phyloP scores from a whole-genome alignment of 2,888 invertebrate genomes.

The Noctua janthina region DNA sequence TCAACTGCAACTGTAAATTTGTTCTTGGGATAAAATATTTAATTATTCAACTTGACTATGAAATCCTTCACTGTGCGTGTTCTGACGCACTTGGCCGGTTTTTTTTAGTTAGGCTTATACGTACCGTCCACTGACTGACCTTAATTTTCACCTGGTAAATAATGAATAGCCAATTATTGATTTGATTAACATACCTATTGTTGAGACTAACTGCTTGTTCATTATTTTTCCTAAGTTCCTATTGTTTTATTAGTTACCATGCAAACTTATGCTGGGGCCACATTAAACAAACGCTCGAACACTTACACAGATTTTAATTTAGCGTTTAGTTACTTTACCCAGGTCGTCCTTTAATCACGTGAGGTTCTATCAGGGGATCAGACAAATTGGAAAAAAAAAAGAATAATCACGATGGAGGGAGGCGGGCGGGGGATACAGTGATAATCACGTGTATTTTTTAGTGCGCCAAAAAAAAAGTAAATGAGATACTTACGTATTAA shows the following conservation, averaged over 20 bases:
- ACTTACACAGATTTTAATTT: not conserved
- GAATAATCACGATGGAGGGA: too few relatives aligned
- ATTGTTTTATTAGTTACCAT: conserved; percentile 3
- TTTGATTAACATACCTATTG: not conserved
- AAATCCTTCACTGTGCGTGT: not conserved
- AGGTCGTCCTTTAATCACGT: not conserved
- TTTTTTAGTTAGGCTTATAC: not conserved
- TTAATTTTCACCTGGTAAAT: not conserved
- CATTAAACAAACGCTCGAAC: not conserved
- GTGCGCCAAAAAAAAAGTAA: not conserved
- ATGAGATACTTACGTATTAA: not conserved
- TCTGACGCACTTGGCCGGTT: not conserved
- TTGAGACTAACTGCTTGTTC: conserved; percentile 1
- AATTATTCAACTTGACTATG: not conserved
- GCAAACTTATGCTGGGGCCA: not conserved
- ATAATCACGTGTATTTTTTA: not conserved
- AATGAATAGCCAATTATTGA: not conserved
- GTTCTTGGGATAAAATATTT: not conserved
- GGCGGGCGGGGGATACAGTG: too few relatives aligned
- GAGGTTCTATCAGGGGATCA: not conserved
- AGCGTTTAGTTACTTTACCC: not conserved
- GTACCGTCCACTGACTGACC: not conserved
- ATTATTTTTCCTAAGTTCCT: not conserved
- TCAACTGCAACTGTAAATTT: not conserved
- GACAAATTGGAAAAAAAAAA: too few relatives aligned